A percentile compares a stretch with the other conserved stretches of the same genome.
Conservation (phyloP, 2,888 invertebrate genomes). For the Aleiodes alternator region DNA sequence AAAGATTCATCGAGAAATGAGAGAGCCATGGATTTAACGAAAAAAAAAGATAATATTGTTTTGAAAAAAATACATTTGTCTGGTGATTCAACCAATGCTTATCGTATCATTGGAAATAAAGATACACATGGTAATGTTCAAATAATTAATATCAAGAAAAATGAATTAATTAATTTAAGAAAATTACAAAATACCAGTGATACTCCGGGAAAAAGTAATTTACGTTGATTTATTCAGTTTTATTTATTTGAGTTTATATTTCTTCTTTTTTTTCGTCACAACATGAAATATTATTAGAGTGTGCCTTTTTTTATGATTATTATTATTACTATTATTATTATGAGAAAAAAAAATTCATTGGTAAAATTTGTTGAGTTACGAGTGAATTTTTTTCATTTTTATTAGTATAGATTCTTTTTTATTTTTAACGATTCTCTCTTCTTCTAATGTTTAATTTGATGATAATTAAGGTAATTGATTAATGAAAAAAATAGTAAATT, state of each 20-base stretch:
- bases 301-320: too few relatives aligned
- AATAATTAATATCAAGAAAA: constrained; percentile 2
- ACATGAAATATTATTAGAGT: not conserved
- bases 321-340: too few relatives aligned
- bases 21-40: not conserved
- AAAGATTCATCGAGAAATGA: not conserved
- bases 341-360: too few relatives aligned
- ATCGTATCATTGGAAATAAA: constrained; percentile 1
- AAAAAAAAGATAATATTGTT: not conserved
- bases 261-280: not conserved
- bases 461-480: too few relatives aligned
- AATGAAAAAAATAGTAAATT: too few relatives aligned
- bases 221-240: not conserved
- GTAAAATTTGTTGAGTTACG: too few relatives aligned
- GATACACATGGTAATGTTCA: constrained; percentile 14
- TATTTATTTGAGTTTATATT: not conserved
- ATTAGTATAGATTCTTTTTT: too few relatives aligned
- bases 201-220: not conserved
- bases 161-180: not conserved
- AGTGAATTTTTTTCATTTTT: too few relatives aligned
- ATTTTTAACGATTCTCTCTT: too few relatives aligned
- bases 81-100: not conserved
- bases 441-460: too few relatives aligned
- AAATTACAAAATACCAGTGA: not conserved
- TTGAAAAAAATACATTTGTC: not conserved